Evolutionary conservation across 2,113 vertebrate genomes (phyloP), one percentile per base, ranked within the genome.

Genomic region (Agapornis roseicollis): DNA sequence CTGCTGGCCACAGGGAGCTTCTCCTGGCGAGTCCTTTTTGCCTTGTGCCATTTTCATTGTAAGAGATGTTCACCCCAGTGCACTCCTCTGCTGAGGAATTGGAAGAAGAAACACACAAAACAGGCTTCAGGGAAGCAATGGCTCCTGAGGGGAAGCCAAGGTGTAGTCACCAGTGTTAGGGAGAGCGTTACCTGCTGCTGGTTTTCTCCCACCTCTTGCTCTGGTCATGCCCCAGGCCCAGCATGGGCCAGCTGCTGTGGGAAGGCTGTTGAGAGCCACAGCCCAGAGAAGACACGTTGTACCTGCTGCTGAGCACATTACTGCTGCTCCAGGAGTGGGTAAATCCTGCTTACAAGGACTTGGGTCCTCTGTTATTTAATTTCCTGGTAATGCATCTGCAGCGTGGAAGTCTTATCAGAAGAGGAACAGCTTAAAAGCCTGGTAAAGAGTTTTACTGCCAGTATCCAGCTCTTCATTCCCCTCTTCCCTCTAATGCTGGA

Each of bases 311-410:
- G 49, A 89, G 79, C 82, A 39, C 10, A 39, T 77, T 83, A 77
- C 61, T 73, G 89, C 87, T 70, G 27, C 71, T 73, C 81, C 5
- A 2, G 49, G 31, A 73, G 79, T 27, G 68, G 76, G 60, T 90
- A 74, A 95, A 76, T 90, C 91, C 79, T 74, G 85, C 91, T 90
- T 86, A 86, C 0, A 1, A 80, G 85, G 66, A 91, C n/a, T 4
- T 68, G 49, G 53, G 53, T 88, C 74, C 71, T 88, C 91, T 93
- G 90, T 95, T 96, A 94, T 96, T 96, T 93, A 86, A 95, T 97
- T 97, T 93, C 64, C 82, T 74, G 39, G 76, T 95, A 96, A 94
- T 85, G 85, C 90, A 85, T 91, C 90, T 90, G 65, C 60, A 69
- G 90, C 7, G 1, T 90, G 83, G 4, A 50, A 56, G 83, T 78